phyloP scores from a whole-genome alignment of 1,140 invertebrate species.

The Nasonia longicornis region DNA sequence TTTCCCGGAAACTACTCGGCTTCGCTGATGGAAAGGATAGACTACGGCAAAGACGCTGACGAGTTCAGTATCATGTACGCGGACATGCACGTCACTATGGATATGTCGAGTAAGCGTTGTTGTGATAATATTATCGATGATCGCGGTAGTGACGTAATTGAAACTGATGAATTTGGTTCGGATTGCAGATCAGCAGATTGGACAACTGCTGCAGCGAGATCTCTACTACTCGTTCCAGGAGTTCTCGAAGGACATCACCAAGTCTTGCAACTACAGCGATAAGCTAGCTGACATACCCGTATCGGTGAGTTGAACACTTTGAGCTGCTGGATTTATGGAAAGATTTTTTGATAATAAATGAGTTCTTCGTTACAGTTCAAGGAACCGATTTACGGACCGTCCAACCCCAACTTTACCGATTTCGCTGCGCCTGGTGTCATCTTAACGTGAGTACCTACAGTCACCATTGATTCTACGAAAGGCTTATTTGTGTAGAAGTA shows the following conservation, averaged over 20 bases:
- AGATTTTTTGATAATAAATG: neutral
- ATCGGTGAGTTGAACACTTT: constrained; percentile 65
- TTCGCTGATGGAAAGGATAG: constrained; percentile 79
- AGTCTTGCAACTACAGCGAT: constrained; percentile 78
- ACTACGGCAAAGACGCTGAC: constrained; percentile 76
- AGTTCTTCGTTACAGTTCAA: constrained; percentile 72
- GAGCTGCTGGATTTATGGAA: neutral
- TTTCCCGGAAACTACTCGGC: constrained; percentile 88
- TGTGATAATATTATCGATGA: constrained; percentile 2
- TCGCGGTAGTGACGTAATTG: neutral
- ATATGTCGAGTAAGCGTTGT: constrained; percentile 86
- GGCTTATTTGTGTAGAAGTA: no score
- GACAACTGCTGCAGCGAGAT: constrained; percentile 82
- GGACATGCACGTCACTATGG: constrained; percentile 83
- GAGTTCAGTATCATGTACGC: constrained; percentile 79
- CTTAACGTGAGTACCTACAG: constrained; percentile 77
- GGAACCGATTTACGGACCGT: constrained; percentile 88
- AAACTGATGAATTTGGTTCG: neutral
- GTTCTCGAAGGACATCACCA: constrained; percentile 77
- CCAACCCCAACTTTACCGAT: constrained; percentile 89
- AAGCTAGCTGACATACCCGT: constrained; percentile 80
- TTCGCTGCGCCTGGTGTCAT: constrained; percentile 96
- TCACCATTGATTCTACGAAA: neutral
- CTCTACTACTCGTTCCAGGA: constrained; percentile 80
- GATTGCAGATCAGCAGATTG: constrained; percentile 89